Evolutionary conservation across 2,888 invertebrate species (phyloP), one percentile per base, ranked within the genome.

Genomic region (Cryptophagus acutangulus): DNA sequence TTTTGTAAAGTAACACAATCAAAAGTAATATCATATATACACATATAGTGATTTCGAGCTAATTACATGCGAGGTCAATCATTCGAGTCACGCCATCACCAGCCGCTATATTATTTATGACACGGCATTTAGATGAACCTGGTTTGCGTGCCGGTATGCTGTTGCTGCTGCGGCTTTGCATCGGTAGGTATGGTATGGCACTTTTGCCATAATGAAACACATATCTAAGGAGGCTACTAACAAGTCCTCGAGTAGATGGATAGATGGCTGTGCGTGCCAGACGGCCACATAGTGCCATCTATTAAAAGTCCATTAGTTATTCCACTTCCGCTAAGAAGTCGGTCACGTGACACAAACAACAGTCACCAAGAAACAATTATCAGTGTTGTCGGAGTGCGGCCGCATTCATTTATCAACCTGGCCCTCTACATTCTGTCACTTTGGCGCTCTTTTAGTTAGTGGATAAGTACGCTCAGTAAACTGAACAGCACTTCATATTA

Each of bases 251-350:
- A 4, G 34, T 24, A 45, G 46, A 56, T 55, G 56, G 55, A 56
- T 55, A 49, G 51, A 53, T 47, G 3, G 26, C 12, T 26, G 31
- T 31, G 31, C 31, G 31, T 31, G 31, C 31, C 15, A 31, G 31
- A 31, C 34, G 36, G 25, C 41, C 38, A 39, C 36, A 28, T 33
- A 24, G 40, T 37, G 36, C 30, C 14, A 44, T 48, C 61, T 59
- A 65, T 65, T 62, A 65, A 63, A 62, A 61, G 45, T 52, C 57
- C 62, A 63, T 65, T 64, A 63, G 58, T 62, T 61, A 54, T 52
- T 41, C 47, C 43, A 38, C 45, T 51, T 54, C 51, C 51, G 39
- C 24, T 36, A 31, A 46, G 41, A 25, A 41, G 46, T 42, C 35
- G 40, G 31, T n/a, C 46, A 46, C 41, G 43, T 45, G 38, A 43